These are phyloP conservation scores for Pseudorectes ferrugineus DNA, from an alignment of 2,113 vertebrate genomes.

Conservation along the genomic window DNA sequence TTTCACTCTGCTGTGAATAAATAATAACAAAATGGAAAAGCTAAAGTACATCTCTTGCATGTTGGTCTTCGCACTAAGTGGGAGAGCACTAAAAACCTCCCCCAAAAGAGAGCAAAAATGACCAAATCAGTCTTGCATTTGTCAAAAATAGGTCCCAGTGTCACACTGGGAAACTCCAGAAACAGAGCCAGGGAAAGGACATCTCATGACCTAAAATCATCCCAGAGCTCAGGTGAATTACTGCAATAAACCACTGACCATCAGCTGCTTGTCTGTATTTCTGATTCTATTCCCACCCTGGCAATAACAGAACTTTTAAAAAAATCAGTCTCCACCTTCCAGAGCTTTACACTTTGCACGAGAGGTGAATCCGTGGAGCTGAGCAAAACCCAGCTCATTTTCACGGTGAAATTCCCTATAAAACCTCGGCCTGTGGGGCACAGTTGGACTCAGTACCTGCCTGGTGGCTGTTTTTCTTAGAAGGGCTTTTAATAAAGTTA, in stretches of 20 bases:
- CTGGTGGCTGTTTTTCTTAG: neutral
- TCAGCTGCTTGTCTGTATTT: neutral
- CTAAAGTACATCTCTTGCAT: neutral
- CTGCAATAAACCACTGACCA: neutral
- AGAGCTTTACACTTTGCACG: neutral
- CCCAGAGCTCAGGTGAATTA: neutral
- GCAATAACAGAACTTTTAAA: neutral
- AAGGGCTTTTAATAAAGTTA: neutral
- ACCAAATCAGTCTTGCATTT: neutral
- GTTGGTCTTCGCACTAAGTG: neutral
- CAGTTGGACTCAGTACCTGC: neutral
- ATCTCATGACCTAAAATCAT: fast-evolving
- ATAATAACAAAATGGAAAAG: neutral
- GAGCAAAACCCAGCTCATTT: neutral
- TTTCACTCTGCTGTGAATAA: neutral
- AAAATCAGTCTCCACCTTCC: neutral
- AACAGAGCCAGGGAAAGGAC: neutral
- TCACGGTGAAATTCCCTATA: neutral
- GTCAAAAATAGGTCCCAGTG: neutral
- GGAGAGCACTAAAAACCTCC: neutral
- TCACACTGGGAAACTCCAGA: neutral
- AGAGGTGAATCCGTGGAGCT: no score
- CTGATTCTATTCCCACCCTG: neutral
- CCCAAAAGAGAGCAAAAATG: neutral
- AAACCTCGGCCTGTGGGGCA: neutral